Evolutionary conservation across 2,113 vertebrate species (phyloP).

Genomic region (Epinephelus fuscoguttatus): DNA sequence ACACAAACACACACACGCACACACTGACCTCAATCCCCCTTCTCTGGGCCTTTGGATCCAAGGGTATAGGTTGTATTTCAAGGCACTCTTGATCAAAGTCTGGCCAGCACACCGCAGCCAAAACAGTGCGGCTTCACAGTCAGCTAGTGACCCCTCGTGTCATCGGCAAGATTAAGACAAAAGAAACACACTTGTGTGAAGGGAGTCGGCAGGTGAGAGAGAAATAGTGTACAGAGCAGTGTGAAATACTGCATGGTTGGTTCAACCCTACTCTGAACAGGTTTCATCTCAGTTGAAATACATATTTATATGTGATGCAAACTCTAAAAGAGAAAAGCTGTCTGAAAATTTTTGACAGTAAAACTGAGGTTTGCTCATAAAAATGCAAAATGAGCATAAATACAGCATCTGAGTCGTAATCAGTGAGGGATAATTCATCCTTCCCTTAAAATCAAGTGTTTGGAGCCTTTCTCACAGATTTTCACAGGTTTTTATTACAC

Average conservation of each 20-base stretch:
- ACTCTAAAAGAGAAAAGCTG: slow-evolving; percentile 1
- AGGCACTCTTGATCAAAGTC: slow-evolving; percentile 13
- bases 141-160: neutral
- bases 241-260: slow-evolving; percentile 14
- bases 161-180: slow-evolving; percentile 20
- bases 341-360: slow-evolving; percentile 6
- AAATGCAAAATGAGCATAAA: slow-evolving; percentile 2
- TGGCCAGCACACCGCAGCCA: slow-evolving; percentile 10
- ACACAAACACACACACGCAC: slow-evolving; percentile 28
- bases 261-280: slow-evolving; percentile 5
- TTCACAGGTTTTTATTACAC: neutral
- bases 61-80: slow-evolving; percentile 47
- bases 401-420: neutral
- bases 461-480: neutral
- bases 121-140: neutral
- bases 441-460: slow-evolving; percentile 3
- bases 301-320: slow-evolving; percentile 12
- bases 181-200: slow-evolving; percentile 29
- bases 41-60: slow-evolving; percentile 42
- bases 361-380: slow-evolving; percentile 1
- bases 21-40: slow-evolving; percentile 70
- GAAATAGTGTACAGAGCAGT: neutral
- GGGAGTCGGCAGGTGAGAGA: slow-evolving; percentile 12
- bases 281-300: slow-evolving; percentile 20
- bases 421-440: slow-evolving; percentile 10